phyloP scores from a whole-genome alignment of 2,888 invertebrate genomes.

The Lathronympha strigana region DNA sequence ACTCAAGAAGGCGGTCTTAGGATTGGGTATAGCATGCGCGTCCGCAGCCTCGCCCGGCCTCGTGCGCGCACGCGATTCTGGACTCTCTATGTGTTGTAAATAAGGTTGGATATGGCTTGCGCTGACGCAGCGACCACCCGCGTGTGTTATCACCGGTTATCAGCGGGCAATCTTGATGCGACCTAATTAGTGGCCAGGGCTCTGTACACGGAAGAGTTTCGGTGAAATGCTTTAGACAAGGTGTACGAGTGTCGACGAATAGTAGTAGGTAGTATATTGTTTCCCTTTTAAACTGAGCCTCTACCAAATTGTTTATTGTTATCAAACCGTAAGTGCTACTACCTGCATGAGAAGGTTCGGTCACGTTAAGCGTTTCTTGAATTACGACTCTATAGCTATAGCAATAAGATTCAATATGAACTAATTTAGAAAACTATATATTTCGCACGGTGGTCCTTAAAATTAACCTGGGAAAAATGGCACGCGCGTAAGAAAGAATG shows the following conservation, averaged over 20 bases:
- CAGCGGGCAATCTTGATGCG: slow-evolving; percentile 61
- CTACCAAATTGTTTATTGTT: too few species aligned
- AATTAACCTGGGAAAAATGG: too few species aligned
- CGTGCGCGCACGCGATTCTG: slow-evolving; percentile 33
- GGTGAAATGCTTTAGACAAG: neutral
- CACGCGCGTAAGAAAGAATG: too few species aligned
- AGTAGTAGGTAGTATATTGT: too few species aligned
- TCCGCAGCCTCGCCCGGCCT: neutral
- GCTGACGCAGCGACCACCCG: slow-evolving; percentile 57
- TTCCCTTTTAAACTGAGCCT: too few species aligned
- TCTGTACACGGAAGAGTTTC: slow-evolving; percentile 15
- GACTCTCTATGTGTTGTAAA: neutral
- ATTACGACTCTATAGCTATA: too few species aligned
- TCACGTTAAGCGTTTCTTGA: too few species aligned
- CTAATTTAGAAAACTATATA: too few species aligned
- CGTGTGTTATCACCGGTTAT: slow-evolving; percentile 57
- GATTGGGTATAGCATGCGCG: neutral
- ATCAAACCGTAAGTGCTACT: too few species aligned
- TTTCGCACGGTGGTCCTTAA: too few species aligned
- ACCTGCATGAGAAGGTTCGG: too few species aligned
- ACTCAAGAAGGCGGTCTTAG: neutral
- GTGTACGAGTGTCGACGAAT: neutral
- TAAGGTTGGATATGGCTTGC: slow-evolving; percentile 40
- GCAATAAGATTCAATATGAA: too few species aligned
- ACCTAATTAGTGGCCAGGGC: slow-evolving; percentile 67